Evolutionary conservation across 2,888 invertebrate genomes (phyloP), one percentile per base, ranked within the genome.

Genomic region (Macrostomum cliftonense): DNA sequence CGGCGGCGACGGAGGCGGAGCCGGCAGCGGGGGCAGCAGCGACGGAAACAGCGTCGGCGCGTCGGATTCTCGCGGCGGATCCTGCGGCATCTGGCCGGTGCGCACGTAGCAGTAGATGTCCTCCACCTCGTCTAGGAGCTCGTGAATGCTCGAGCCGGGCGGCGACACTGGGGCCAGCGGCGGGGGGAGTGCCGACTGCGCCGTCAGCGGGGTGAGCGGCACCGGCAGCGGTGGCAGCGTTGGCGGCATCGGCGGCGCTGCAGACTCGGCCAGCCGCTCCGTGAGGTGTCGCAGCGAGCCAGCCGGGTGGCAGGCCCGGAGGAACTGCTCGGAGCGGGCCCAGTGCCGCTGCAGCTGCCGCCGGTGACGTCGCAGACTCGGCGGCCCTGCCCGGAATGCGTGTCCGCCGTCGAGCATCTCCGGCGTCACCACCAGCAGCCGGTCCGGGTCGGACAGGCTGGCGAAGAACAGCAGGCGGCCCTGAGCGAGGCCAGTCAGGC

Each of bases 91-190:
- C 46, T 87, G 87, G 58, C 89, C 82, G 1, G 89, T 88, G 54
- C 89, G 76, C 0, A 91, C 87, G 68, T 89, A 91, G 66, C 88
- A 87, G 67, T 91, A 91, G 56, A 91, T 86, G 71, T 89, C 86
- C 74, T 91, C 89, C 58, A 91, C 87, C 71, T 91, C 88, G 59
- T 88, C 86, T 53, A 63, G 61, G 13, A 66, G 54, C 17, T 63
- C 55, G 70, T 89, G 87, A 62, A 87, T 86, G 65, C 84, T 83
- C 16, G 64, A 61, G 39, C 55, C 58, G 5, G 62, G 57, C 12
- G 60, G 54, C 45, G 20, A 17, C 36, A 12, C 19, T 16, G 21
- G 16, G 21, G 17, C 28, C 43, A 37, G 19, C 16, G 43, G 14
- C 16, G 56, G 21, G 57, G 36, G 46, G 38, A 37, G 40, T 17